Conservation (phyloP, 2,888 invertebrate genomes). For the Rhagonycha lutea region DNA sequence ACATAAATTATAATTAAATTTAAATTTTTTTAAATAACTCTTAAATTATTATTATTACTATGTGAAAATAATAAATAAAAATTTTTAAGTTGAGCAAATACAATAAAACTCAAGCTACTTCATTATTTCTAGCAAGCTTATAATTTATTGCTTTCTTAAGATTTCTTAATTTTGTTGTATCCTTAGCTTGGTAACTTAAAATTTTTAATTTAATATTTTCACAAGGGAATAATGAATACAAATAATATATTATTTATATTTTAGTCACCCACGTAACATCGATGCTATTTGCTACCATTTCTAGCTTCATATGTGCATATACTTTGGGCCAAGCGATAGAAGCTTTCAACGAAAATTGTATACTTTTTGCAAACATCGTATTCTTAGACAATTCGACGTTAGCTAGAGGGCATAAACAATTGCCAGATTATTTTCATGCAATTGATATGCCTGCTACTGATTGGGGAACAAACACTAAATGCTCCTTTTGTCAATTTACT, state of each 20-base stretch:
- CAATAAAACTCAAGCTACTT: no score
- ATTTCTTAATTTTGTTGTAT: no score
- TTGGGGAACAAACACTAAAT: constrained; percentile 34
- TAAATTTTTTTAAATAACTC: no score
- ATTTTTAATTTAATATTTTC: not conserved
- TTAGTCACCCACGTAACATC: not conserved
- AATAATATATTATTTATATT: not conserved
- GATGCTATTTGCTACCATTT: constrained; percentile 32
- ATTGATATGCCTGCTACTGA: constrained; percentile 26
- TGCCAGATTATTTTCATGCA: not conserved
- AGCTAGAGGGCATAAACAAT: not conserved
- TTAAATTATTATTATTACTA: no score
- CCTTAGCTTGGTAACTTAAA: no score
- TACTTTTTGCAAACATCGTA: constrained; percentile 35
- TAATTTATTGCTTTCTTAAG: no score
- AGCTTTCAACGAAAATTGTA: constrained; percentile 41
- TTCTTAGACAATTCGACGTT: constrained; percentile 11
- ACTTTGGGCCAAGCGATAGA: constrained; percentile 36
- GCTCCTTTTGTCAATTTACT: constrained; percentile 40
- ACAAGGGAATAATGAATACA: not conserved
- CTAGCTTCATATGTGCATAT: constrained; percentile 35
- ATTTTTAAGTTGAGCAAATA: no score
- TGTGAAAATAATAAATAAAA: no score
- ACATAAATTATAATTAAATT: no score
- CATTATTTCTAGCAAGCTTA: no score